phyloP scores from a whole-genome alignment of 2,888 invertebrate species.

The Lutraria lutraria region DNA sequence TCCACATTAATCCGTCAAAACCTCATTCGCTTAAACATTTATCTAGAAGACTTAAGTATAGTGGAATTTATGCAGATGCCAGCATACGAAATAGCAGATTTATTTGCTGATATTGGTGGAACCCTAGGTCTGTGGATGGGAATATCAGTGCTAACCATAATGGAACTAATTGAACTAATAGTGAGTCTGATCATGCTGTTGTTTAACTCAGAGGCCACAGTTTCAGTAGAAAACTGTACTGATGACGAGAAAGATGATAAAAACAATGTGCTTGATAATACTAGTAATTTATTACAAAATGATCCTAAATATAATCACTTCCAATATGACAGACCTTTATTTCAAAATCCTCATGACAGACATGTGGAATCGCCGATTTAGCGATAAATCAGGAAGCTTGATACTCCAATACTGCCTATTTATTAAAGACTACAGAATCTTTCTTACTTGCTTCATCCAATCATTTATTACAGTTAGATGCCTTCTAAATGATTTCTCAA shows the following conservation, averaged over 20 bases:
- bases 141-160: slow-evolving; percentile 83
- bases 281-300: slow-evolving; percentile 22
- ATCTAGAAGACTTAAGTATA: slow-evolving; percentile 83
- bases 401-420: neutral
- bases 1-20: slow-evolving; percentile 82
- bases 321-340: slow-evolving; percentile 62
- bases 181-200: slow-evolving; percentile 77
- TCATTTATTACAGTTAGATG: too few relatives aligned
- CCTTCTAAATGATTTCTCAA: too few relatives aligned
- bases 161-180: slow-evolving; percentile 82
- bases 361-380: slow-evolving; percentile 67
- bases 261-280: slow-evolving; percentile 46
- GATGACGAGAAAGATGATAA: slow-evolving; percentile 38
- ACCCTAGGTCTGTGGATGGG: slow-evolving; percentile 85
- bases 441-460: neutral
- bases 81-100: slow-evolving; percentile 81
- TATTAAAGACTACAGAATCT: neutral
- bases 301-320: slow-evolving; percentile 65
- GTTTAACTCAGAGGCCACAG: slow-evolving; percentile 78
- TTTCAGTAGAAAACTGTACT: slow-evolving; percentile 62
- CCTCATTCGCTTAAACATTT: slow-evolving; percentile 82
- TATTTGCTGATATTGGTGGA: slow-evolving; percentile 84
- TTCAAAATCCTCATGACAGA: slow-evolving; percentile 37
- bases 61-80: slow-evolving; percentile 82
- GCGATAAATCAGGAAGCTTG: slow-evolving; percentile 4